phyloP scores from a whole-genome alignment of 2,113 vertebrate genomes.

The Micronycteris hirsuta region DNA sequence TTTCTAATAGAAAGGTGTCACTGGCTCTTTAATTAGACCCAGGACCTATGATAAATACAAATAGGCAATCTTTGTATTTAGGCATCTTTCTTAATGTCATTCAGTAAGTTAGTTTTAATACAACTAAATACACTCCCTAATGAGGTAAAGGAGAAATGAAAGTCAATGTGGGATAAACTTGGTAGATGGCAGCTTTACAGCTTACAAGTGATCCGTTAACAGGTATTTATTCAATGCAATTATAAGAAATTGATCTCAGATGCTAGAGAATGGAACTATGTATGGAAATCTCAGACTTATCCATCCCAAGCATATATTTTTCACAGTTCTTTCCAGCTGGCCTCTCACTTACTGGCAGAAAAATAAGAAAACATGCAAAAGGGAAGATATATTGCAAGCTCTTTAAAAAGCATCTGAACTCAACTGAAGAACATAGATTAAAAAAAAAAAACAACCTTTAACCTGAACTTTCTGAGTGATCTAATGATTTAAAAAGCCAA shows the following conservation, averaged over 20 bases:
- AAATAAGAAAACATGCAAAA: constrained; percentile 37
- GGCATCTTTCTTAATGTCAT: background rate
- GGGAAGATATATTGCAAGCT: background rate
- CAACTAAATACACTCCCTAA: background rate
- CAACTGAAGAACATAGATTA: background rate
- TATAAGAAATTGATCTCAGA: constrained; percentile 48
- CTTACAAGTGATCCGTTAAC: background rate
- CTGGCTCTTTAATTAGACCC: background rate
- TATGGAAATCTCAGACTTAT: constrained; percentile 16
- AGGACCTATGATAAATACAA: background rate
- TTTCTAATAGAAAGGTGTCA: background rate
- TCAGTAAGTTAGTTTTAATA: constrained; percentile 10
- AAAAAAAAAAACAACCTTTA: background rate
- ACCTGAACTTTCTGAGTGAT: background rate
- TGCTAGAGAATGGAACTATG: background rate
- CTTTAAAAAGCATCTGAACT: constrained; percentile 26
- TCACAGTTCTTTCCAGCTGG: background rate
- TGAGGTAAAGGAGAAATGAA: background rate
- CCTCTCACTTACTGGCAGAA: constrained; percentile 36
- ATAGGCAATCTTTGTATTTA: background rate
- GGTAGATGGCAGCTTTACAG: background rate
- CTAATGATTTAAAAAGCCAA: background rate
- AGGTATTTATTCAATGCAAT: constrained; percentile 21
- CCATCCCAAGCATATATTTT: background rate
- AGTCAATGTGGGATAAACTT: background rate